Evolutionary conservation across 2,797 vertebrate species (phyloP), one percentile per base, ranked within the genome.

Genomic region (Sebastes minor): DNA sequence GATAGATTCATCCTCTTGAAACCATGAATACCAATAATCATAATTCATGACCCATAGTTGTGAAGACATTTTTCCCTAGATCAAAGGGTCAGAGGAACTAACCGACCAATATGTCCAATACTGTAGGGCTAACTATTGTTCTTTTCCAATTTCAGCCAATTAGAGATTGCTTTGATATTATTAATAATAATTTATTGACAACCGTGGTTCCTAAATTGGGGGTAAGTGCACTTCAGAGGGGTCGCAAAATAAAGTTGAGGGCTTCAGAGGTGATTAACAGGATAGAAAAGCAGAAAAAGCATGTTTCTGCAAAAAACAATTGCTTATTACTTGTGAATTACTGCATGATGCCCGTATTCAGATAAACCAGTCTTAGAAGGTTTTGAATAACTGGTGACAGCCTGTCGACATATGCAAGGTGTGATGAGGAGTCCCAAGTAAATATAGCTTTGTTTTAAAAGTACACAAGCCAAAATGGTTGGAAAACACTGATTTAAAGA

Each of bases 151-250:
- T 70, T n/a, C 8, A 30, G 13, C 20, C 25, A 12, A 5, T 46
- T 18, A 16, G 3, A 52, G 10, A 67, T 25, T 16, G 9, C 3
- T 20, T 33, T 49, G 11, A 4, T 66, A 4, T 22, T 22, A 30
- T 28, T 68, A 8, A 22, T 63, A 12, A 53, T 4, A 32, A 13
- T 14, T 72, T 63, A 60, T 27, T 60, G 8, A 25, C 28, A 57
- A 20, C 25, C 12, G 14, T 9, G 14, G 14, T 59, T 49, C 42
- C 42, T 49, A 49, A 46, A 46, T 18, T 46, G 42, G 42, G 42
- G 42, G 42, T 18, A 0, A 46, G 42, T 8, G 6, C 42, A 0
- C 16, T 16, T 0, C 38, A 46, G 38, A 46, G 38, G 38, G 14
- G 38, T 0, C 14, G 3, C 38, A 7, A 46, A 42, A 46, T 46